Evolutionary conservation across 2,113 vertebrate genomes (phyloP), one percentile per base, ranked within the genome.

Genomic region (Platichthys flesus): DNA sequence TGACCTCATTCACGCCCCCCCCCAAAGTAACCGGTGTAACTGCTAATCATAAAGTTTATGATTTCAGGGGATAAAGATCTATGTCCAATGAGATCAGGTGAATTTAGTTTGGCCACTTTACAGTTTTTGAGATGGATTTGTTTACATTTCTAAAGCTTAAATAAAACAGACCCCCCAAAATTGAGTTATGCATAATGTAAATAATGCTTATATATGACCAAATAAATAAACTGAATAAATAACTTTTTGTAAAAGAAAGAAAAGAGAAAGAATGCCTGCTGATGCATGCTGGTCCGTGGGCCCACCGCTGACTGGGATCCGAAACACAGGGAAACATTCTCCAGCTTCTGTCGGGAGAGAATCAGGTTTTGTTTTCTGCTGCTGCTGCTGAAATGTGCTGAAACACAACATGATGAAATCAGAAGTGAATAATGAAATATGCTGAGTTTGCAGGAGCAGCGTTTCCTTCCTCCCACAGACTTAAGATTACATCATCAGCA

Each of bases 401-500:
- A 81, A 62, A 68, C 67, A 79, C 64, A 67, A 85, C 78, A 78
- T 84, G 82, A 83, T 86, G 79, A 82, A 90, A 88, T 76, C 62
- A 73, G 61, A 85, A 67, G 1, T 75, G 79, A 86, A 78, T 76
- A 77, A 69, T 73, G 10, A 71, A 83, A 89, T 49, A 47, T 84
- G 82, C 85, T 87, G 78, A 59, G 51, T 67, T 31, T 0, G 79
- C 54, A 21, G 0, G 20, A 23, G 55, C 72, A 59, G 37, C 61
- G 60, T 81, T 78, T 88, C 54, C 71, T 70, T 74, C 67, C 52
- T 47, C 61, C 23, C n/a, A 59, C 62, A 72, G 18, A 81, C 71
- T 81, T 78, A 59, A 66, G 31, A 64, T 89, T 88, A 84, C 81
- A 89, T 90, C 86, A 87, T 83, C 83, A 70, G 63, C 75, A 84